Evolutionary conservation across 2,888 invertebrate genomes (phyloP).

Genomic region (Ophion ellenae): DNA sequence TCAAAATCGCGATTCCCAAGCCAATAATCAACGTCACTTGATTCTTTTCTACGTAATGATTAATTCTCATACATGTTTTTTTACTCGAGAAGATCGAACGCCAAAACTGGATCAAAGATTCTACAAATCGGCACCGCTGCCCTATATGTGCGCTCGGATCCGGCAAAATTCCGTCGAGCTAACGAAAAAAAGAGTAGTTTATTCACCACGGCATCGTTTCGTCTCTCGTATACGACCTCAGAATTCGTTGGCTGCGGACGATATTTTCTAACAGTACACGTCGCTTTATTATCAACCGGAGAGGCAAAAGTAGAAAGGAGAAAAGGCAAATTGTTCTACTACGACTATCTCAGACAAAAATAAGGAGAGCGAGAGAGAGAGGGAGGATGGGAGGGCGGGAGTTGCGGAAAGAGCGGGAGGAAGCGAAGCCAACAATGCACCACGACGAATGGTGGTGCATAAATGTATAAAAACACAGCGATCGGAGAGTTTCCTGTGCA

Average conservation of each 20-base stretch:
- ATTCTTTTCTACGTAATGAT: background rate
- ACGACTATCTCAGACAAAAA: conserved; percentile 33
- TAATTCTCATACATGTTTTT: background rate
- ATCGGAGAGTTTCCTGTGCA: conserved; percentile 57
- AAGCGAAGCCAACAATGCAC: conserved; percentile 32
- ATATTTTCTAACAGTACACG: conserved; percentile 42
- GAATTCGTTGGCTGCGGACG: conserved; percentile 28
- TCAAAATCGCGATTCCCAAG: background rate
- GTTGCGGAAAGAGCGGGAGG: conserved; percentile 31
- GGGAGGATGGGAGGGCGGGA: conserved; percentile 26
- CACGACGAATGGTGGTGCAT: conserved; percentile 39
- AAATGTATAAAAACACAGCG: conserved; percentile 43
- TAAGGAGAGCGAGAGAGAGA: conserved; percentile 35
- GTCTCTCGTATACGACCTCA: conserved; percentile 8
- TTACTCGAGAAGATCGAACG: background rate
- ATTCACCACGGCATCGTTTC: conserved; percentile 9
- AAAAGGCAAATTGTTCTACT: conserved; percentile 55
- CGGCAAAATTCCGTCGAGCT: conserved; percentile 13
- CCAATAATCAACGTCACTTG: background rate
- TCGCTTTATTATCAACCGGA: conserved; percentile 37
- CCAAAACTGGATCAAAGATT: conserved; percentile 15
- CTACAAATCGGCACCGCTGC: background rate
- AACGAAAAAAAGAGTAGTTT: conserved; percentile 11
- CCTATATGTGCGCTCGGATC: background rate
- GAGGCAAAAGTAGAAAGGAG: conserved; percentile 53